A percentile compares a stretch with the other conserved stretches of the same genome.
Evolutionary conservation across 1,140 invertebrate genomes (phyloP).

Genomic region (Apis laboriosa): DNA sequence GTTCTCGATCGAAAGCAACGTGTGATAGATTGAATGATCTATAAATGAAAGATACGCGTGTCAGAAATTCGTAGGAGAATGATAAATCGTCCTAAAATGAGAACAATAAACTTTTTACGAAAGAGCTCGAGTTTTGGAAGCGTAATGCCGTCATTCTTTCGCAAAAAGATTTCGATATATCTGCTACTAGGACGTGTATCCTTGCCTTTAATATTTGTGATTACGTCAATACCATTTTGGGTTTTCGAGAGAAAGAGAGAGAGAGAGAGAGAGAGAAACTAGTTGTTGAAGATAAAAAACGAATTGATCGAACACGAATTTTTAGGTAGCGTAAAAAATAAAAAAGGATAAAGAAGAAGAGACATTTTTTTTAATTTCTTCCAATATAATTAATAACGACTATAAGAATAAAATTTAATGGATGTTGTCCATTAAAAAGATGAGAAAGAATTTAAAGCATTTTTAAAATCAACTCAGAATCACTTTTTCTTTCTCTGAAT

Average conservation of each 20-base stretch:
- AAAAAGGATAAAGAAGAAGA: too few species aligned
- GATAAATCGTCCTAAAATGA: background rate
- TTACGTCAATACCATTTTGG: slow-evolving; percentile 25
- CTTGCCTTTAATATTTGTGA: slow-evolving; percentile 11
- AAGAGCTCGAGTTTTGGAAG: background rate
- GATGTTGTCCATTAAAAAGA: too few species aligned
- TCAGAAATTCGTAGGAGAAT: background rate
- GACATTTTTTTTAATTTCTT: too few species aligned
- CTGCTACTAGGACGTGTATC: background rate
- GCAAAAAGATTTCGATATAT: background rate
- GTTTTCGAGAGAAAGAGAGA: background rate
- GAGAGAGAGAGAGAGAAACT: background rate
- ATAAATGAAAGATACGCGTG: background rate
- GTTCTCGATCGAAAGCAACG: background rate
- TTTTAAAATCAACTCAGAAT: too few species aligned
- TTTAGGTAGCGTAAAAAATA: too few species aligned
- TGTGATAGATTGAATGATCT: background rate
- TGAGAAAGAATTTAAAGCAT: too few species aligned
- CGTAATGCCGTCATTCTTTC: background rate
- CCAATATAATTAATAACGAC: too few species aligned
- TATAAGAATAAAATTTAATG: too few species aligned
- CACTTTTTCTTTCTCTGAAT: too few species aligned
- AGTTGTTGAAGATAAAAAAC: too few species aligned
- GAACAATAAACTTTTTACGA: background rate
- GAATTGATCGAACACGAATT: too few species aligned